Percentiles rank a stretch among this genome's conserved stretches.
Evolutionary conservation across 1,140 invertebrate species (phyloP).

Genomic region (Notospermus geniculatus): DNA sequence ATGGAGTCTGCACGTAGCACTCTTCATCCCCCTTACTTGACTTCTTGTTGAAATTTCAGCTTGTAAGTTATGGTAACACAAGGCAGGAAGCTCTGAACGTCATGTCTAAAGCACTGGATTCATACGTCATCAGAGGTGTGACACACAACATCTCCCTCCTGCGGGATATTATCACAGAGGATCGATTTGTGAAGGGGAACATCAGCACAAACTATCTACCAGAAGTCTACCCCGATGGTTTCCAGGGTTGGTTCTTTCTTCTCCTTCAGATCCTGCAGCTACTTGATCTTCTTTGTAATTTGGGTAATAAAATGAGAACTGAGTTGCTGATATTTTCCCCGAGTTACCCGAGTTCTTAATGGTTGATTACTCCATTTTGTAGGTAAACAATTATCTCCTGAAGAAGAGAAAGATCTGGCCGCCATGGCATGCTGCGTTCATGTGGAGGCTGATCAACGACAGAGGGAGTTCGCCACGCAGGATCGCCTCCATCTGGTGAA

Average conservation of each 20-base stretch:
- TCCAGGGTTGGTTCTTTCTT: conserved; percentile 42
- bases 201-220: conserved; percentile 69
- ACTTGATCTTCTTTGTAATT: too few relatives aligned
- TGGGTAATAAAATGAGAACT: too few relatives aligned
- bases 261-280: too few relatives aligned
- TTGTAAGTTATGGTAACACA: conserved; percentile 67
- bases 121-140: conserved; percentile 70
- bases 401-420: conserved; percentile 55
- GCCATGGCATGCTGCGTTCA: conserved; percentile 60
- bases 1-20: too few relatives aligned
- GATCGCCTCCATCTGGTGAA: conserved; percentile 22
- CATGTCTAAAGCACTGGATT: conserved; percentile 66
- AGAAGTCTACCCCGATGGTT: conserved; percentile 62
- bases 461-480: conserved; percentile 51
- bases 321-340: too few relatives aligned
- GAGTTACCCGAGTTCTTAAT: too few relatives aligned
- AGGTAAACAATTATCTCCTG: conserved; percentile 52
- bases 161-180: conserved; percentile 67
- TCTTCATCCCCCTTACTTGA: too few relatives aligned
- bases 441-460: conserved; percentile 56
- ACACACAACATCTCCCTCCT: conserved; percentile 72
- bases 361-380: background rate
- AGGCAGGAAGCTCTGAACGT: conserved; percentile 63
- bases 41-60: conserved; percentile 45
- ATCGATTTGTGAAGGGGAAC: conserved; percentile 63